These are phyloP conservation scores for Camponotus vicinus DNA, from an alignment of 1,140 invertebrate species.

Conservation along the genomic window DNA sequence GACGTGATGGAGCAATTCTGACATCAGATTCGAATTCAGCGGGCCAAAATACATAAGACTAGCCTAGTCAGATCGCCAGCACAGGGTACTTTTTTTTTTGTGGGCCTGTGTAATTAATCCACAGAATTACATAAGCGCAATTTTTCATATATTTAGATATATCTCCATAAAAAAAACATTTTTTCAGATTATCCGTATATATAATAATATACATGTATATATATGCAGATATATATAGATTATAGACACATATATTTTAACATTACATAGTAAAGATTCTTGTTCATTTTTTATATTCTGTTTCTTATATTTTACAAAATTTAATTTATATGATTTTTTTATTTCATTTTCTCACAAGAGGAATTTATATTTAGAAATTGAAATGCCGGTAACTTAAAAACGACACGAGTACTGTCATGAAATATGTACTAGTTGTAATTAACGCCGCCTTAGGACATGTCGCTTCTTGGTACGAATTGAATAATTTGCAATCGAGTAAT, in stretches of 20 bases:
- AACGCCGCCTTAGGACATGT: constrained; percentile 1
- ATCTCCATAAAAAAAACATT: no score
- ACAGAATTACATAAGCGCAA: neutral
- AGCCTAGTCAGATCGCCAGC: no score
- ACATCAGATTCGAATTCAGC: no score
- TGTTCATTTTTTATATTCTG: neutral
- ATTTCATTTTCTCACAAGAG: neutral
- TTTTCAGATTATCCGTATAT: no score
- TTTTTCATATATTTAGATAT: neutral
- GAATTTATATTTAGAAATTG: neutral
- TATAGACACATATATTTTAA: neutral
- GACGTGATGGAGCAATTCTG: no score
- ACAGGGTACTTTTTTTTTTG: no score
- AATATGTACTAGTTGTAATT: constrained; percentile 1
- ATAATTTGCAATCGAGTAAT: constrained; percentile 35
- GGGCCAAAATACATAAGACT: no score
- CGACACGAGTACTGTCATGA: neutral
- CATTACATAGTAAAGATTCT: neutral
- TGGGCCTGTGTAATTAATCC: no score
- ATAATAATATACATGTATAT: neutral
- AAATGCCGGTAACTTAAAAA: neutral
- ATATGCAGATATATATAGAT: neutral
- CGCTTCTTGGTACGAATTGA: constrained; percentile 5
- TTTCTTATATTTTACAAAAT: neutral
- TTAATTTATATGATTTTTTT: neutral